These are phyloP conservation scores for Epicampocera succincta DNA, from an alignment of 2,888 invertebrate species.

Conservation along the genomic window DNA sequence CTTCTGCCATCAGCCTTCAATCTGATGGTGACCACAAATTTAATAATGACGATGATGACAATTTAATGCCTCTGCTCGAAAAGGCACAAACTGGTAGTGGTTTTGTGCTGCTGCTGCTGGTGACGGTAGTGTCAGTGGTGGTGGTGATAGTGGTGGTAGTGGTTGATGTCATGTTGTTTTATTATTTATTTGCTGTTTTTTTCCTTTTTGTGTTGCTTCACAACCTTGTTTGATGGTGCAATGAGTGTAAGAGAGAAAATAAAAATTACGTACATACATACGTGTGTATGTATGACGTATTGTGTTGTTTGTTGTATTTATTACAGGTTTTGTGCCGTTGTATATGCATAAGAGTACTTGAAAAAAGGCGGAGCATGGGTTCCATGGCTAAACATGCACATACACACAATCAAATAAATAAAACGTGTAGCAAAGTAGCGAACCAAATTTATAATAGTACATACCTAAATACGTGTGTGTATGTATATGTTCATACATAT, in stretches of 20 bases:
- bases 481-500: not conserved
- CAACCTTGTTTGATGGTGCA: slow-evolving; percentile 50
- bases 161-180: slow-evolving; percentile 43
- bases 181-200: too few species aligned
- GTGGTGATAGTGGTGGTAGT: slow-evolving; percentile 48
- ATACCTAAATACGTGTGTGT: not conserved
- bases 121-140: slow-evolving; percentile 2
- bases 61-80: slow-evolving; percentile 41
- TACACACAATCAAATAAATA: not conserved
- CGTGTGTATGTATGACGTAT: not conserved
- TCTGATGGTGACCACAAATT: slow-evolving; percentile 55
- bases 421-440: not conserved
- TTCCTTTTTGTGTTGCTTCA: not conserved
- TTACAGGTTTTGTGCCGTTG: slow-evolving; percentile 47
- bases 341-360: slow-evolving; percentile 41
- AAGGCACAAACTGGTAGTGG: not conserved
- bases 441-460: too few species aligned
- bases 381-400: slow-evolving; percentile 48
- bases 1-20: slow-evolving; percentile 23
- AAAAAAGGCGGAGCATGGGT: slow-evolving; percentile 79
- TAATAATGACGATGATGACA: slow-evolving; percentile 54
- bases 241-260: slow-evolving; percentile 65
- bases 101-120: not conserved
- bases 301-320: slow-evolving; percentile 21
- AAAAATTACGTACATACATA: not conserved